Evolutionary conservation across 2,888 invertebrate genomes (phyloP).

Genomic region (Ptilodon capucinus): DNA sequence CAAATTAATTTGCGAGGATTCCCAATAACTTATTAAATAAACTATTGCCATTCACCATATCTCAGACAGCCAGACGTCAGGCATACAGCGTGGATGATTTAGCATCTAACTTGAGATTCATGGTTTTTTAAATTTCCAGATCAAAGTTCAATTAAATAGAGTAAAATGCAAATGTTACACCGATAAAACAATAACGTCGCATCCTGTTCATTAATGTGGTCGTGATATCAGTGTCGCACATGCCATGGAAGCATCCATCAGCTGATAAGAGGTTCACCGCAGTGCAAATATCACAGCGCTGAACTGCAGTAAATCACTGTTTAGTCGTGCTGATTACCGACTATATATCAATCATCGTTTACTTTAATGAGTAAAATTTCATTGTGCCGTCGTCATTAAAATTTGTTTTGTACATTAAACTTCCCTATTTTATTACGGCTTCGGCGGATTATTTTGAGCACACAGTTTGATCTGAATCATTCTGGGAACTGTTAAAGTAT

Average conservation of each 20-base stretch:
- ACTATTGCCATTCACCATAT: no score
- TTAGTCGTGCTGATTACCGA: conserved; percentile 47
- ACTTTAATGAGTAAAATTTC: conserved; percentile 41
- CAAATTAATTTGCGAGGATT: no score
- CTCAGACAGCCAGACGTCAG: no score
- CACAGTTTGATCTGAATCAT: conserved; percentile 33
- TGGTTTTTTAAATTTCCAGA: background rate
- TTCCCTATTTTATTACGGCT: conserved; percentile 29
- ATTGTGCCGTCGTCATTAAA: conserved; percentile 35
- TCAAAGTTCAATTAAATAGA: background rate
- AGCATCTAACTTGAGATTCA: background rate
- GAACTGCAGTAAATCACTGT: conserved; percentile 64
- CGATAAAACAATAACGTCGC: conserved; percentile 41
- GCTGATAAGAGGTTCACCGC: conserved; percentile 63
- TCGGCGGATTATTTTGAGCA: conserved; percentile 30
- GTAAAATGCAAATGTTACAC: conserved; percentile 16
- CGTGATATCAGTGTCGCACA: conserved; percentile 54
- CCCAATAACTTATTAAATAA: no score
- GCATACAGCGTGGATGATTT: background rate
- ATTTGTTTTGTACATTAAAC: conserved; percentile 28
- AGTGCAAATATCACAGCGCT: conserved; percentile 55
- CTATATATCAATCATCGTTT: conserved; percentile 51
- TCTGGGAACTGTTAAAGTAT: conserved; percentile 16
- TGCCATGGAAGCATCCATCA: conserved; percentile 71
- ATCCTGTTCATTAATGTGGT: conserved; percentile 52